These are phyloP conservation scores for Agrilus cyanescens DNA, from an alignment of 2,888 invertebrate species.

Conservation along the genomic window DNA sequence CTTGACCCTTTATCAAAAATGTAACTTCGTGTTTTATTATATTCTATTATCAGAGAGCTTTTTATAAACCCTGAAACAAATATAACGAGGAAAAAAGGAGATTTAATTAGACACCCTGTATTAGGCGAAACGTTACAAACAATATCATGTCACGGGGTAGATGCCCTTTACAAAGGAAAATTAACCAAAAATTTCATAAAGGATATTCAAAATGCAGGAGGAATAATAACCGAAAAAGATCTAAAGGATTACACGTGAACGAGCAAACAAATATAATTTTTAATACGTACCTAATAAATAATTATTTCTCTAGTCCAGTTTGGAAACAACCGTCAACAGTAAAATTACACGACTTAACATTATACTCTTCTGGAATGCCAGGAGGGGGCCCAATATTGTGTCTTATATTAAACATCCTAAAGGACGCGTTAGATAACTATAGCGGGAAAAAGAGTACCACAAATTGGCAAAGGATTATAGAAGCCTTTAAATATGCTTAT, in stretches of 20 bases:
- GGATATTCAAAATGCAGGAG: slow-evolving; percentile 42
- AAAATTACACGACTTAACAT: slow-evolving; percentile 47
- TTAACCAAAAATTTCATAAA: slow-evolving; percentile 34
- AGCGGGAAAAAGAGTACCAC: slow-evolving; percentile 23
- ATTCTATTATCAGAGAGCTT: slow-evolving; percentile 26
- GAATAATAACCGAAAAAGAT: slow-evolving; percentile 70
- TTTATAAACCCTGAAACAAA: slow-evolving; percentile 33
- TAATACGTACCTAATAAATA: not conserved
- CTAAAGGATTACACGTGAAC: slow-evolving; percentile 56
- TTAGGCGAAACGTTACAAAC: slow-evolving; percentile 42
- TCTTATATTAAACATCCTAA: slow-evolving; percentile 71
- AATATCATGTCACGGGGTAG: slow-evolving; percentile 41
- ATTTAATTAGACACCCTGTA: slow-evolving; percentile 32
- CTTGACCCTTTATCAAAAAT: slow-evolving; percentile 4
- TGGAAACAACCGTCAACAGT: slow-evolving; percentile 55
- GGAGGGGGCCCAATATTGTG: slow-evolving; percentile 74
- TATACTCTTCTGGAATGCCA: slow-evolving; percentile 71
- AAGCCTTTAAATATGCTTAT: slow-evolving; percentile 86
- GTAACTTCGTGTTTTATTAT: too few relatives aligned
- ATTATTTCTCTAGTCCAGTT: slow-evolving; percentile 36
- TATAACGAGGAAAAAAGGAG: slow-evolving; percentile 32
- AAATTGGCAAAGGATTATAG: slow-evolving; percentile 72
- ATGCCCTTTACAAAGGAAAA: slow-evolving; percentile 45
- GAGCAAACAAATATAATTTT: not conserved
- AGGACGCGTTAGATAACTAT: slow-evolving; percentile 35